These are phyloP conservation scores for Neostethus bicornis DNA, from an alignment of 2,797 vertebrate species.

Conservation along the genomic window DNA sequence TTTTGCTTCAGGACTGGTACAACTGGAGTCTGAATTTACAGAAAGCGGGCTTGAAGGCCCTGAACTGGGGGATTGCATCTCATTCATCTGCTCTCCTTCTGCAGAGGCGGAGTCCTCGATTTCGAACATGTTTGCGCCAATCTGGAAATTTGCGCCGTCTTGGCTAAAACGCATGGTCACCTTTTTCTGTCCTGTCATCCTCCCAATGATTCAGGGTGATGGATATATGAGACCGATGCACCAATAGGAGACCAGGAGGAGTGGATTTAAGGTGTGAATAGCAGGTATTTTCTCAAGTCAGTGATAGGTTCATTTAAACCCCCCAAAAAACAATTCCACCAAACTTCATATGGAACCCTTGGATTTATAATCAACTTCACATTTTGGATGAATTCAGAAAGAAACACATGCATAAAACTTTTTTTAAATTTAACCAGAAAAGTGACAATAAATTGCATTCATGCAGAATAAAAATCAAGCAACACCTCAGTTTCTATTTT, in stretches of 20 bases:
- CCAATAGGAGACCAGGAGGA: conserved; percentile 80
- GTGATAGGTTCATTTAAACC: conserved; percentile 52
- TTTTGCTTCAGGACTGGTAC: conserved; percentile 76
- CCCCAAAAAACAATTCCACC: conserved; percentile 51
- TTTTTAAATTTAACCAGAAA: neutral
- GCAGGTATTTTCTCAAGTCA: conserved; percentile 67
- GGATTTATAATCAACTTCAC: conserved; percentile 14
- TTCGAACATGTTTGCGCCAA: conserved; percentile 48
- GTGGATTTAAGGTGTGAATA: conserved; percentile 83
- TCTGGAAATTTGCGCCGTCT: conserved; percentile 50
- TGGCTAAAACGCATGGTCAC: conserved; percentile 71
- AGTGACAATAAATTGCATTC: neutral
- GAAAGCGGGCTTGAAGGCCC: conserved; percentile 76
- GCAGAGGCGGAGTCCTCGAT: conserved; percentile 30
- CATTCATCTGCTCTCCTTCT: conserved; percentile 42
- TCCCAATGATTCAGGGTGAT: conserved; percentile 26
- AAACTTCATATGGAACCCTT: conserved; percentile 41
- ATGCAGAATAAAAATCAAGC: neutral
- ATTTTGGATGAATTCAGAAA: neutral
- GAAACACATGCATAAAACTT: neutral
- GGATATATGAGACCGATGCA: conserved; percentile 68
- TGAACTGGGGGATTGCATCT: conserved; percentile 53
- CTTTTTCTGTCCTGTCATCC: conserved; percentile 38
- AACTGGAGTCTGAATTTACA: conserved; percentile 77
- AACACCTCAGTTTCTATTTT: neutral